Conservation (phyloP, 2,797 vertebrate genomes). For the Neosilurus mollespiculum region DNA sequence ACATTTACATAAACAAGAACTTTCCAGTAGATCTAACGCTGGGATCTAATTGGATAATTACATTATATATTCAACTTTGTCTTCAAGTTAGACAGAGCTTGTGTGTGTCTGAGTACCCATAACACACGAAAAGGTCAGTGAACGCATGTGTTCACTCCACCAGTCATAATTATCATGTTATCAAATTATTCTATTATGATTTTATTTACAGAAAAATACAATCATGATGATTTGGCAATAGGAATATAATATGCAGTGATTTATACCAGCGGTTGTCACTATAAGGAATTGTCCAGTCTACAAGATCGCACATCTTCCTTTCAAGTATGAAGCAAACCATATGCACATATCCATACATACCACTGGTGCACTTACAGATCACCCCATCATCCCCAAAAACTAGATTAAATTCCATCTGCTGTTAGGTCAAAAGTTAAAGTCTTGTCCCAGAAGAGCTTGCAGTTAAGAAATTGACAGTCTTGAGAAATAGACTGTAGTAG, state of each 20-base stretch:
- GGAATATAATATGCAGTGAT: background rate
- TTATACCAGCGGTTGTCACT: background rate
- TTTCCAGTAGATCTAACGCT: too few relatives aligned
- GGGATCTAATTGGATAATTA: too few relatives aligned
- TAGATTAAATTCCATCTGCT: background rate
- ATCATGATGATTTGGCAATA: background rate
- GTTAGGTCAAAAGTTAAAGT: background rate
- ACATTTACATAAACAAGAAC: too few relatives aligned
- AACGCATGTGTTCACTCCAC: too few relatives aligned
- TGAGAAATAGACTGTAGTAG: background rate
- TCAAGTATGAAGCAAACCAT: background rate
- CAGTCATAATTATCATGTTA: background rate
- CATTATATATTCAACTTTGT: too few relatives aligned
- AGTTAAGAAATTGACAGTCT: background rate
- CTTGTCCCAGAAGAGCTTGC: background rate
- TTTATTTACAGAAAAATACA: background rate
- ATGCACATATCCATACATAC: background rate
- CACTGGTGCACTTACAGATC: background rate
- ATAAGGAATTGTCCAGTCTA: background rate
- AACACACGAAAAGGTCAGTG: too few relatives aligned
- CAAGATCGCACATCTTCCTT: background rate
- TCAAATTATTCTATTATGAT: background rate
- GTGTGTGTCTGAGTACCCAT: too few relatives aligned
- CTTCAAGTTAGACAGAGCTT: too few relatives aligned
- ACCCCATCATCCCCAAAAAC: background rate